These are phyloP conservation scores for Allophyes oxyacanthae DNA, from an alignment of 2,888 invertebrate genomes.

Conservation along the genomic window DNA sequence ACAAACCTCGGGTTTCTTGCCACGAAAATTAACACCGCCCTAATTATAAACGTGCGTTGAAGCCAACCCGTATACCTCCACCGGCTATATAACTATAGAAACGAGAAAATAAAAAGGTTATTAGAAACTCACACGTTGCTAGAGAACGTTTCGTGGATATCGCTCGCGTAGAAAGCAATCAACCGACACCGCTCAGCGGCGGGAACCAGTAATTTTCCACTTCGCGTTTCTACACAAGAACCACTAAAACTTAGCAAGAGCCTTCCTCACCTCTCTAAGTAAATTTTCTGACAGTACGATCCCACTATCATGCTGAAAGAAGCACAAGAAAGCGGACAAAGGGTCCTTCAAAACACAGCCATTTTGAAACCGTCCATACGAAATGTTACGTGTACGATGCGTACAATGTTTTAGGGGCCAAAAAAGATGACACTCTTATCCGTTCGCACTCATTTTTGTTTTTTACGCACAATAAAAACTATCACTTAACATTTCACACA, in stretches of 20 bases:
- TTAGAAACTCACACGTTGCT: constrained; percentile 86
- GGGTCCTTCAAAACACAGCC: constrained; percentile 92
- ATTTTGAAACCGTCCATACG: constrained; percentile 90
- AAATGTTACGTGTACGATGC: constrained; percentile 86
- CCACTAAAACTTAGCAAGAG: constrained; percentile 67
- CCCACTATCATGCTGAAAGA: constrained; percentile 92
- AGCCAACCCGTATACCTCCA: constrained; percentile 60
- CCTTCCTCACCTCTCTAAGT: constrained; percentile 90
- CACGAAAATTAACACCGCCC: constrained; percentile 67
- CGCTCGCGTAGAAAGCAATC: constrained; percentile 85
- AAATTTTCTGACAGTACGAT: constrained; percentile 90
- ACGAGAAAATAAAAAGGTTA: constrained; percentile 74
- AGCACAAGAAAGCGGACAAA: constrained; percentile 90
- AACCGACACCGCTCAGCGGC: constrained; percentile 76
- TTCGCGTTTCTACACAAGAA: constrained; percentile 63
- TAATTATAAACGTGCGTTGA: constrained; percentile 67
- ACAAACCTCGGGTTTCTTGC: constrained; percentile 62
- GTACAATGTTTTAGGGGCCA: constrained; percentile 72
- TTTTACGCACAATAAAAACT: constrained; percentile 84
- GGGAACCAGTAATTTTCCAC: constrained; percentile 85
- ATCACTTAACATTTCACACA: constrained; percentile 89
- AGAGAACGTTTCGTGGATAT: constrained; percentile 81
- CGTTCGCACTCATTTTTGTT: constrained; percentile 88
- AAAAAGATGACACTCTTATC: constrained; percentile 75
- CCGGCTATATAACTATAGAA: constrained; percentile 62